These are phyloP conservation scores for Drosophila oshimai DNA, from an alignment of 1,140 invertebrate genomes.

Conservation along the genomic window DNA sequence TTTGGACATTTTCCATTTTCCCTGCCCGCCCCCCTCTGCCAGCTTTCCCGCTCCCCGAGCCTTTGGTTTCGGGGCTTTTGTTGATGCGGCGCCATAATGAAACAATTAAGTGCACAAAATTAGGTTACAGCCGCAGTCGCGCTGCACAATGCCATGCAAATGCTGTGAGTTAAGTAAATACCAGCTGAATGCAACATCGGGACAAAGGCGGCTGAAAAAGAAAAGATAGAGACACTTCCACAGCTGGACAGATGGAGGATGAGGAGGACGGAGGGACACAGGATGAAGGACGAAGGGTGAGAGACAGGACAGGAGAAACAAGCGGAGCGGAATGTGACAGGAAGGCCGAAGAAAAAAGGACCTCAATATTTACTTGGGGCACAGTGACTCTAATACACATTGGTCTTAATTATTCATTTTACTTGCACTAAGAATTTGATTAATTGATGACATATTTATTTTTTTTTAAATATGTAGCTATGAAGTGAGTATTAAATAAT, in stretches of 20 bases:
- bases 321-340: constrained; percentile 47
- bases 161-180: constrained; percentile 74
- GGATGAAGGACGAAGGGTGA: neutral
- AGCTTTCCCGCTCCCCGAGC: neutral
- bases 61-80: constrained; percentile 52
- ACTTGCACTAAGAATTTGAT: neutral
- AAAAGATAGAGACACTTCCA: constrained; percentile 30
- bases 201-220: constrained; percentile 30
- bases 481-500: too few relatives aligned
- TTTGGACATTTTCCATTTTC: constrained; percentile 53
- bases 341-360: constrained; percentile 28
- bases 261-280: too few relatives aligned
- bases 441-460: neutral
- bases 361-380: constrained; percentile 5
- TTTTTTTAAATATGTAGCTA: neutral
- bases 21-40: neutral
- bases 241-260: constrained; percentile 8
- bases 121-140: constrained; percentile 68
- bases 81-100: constrained; percentile 79
- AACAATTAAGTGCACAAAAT: constrained; percentile 79
- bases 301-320: constrained; percentile 14
- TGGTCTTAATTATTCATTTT: neutral
- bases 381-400: neutral
- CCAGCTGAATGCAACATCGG: constrained; percentile 44
- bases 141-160: constrained; percentile 72